Base-by-base conservation (phyloP, 2,113 vertebrate species). In the Himantopus leucocephalus region DNA sequence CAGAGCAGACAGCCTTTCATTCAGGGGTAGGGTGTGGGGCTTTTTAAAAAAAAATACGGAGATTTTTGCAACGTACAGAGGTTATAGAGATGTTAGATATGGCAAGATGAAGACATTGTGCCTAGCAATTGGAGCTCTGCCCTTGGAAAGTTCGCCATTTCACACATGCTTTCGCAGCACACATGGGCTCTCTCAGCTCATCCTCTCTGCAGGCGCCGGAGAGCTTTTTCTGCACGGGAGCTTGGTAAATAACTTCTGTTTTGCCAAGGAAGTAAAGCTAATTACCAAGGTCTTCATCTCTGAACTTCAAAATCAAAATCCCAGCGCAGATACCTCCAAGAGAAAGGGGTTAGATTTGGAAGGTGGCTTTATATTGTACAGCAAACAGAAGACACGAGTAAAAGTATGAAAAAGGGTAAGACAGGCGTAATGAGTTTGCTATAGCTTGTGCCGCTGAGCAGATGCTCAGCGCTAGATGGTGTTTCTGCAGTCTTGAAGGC, bases 81-180 rank as follows among this genome's bases (percentile, higher is more conserved):
- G 53, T 83, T 75, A 30, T 6, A 30, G 39, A 78, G 29, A 74
- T 43, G 58, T 74, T 76, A 47, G 59, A 63, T 53, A 2, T n/a
- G 43, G 74, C 34, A 63, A 47, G 50, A 85, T 34, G 20, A 35
- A 80, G 75, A 72, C 52, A 43, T 27, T 13, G 26, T 66, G 85
- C 85, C 66, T 77, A 6, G 39, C 58, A 52, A 14, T 48, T 95
- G 85, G 82, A 93, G 66, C 71, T 41, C 52, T 94, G 67, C 83
- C 83, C 58, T 85, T 60, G 43, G 53, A 24, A 82, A 32, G 41
- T 70, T 92, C 2, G 14, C 71, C 1, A 1, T 29, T 95, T 91
- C 86, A 85, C 74, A 72, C 4, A 1, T n/a, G 56, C 62, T 75
- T 88, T 87, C 26, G 4, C 85, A 77, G 96, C 92, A 93, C 87